Base-by-base conservation (phyloP, 2,797 vertebrate genomes). In the Ceyx erithaca region DNA sequence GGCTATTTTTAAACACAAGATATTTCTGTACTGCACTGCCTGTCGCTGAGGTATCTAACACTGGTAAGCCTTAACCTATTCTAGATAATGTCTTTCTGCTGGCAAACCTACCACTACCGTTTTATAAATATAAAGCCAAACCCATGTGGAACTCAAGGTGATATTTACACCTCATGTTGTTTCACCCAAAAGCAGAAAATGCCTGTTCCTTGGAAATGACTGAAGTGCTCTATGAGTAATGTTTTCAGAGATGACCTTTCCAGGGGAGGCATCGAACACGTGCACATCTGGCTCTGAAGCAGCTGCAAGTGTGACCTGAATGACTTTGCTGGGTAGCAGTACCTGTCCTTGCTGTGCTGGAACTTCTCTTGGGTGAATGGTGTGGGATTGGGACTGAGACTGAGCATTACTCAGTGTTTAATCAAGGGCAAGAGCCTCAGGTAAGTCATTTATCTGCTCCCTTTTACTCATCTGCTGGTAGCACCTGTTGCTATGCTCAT, bases 341-440 rank as follows among this genome's bases (percentile, higher is more conserved):
- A 49, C 77, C 59, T 0, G 11, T 4, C 5, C 37, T 33, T 1
- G 7, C 40, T 4, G 5, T 7, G 40, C 57, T 18, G 31, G 35
- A 61, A 43, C 66, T 80, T 13, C 62, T 37, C 35, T 11, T 1
- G 1, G 17, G 15, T 7, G 18, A n/a, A 35, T 0, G 0, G 14
- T 7, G 4, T 8, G 45, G 68, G 30, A 33, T 23, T 3, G 2
- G 11, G 8, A 18, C 21, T 57, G 2, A 1, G 8, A 20, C 21
- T 57, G 3, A 1, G 17, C 3, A 0, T 6, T 13, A 26, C 49
- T 57, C 3, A 1, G 17, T 3, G 0, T 6, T 14, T 9, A 28
- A 45, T 1, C 1, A 25, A 19, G 58, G 26, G 22, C 6, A 52
- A 16, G 59, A 85, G 37, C 35, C 69, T 45, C 64, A 64, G 45